Evolutionary conservation across 2,797 vertebrate genomes (phyloP), one percentile per base, ranked within the genome.

Genomic region (Crenichthys baileyi): DNA sequence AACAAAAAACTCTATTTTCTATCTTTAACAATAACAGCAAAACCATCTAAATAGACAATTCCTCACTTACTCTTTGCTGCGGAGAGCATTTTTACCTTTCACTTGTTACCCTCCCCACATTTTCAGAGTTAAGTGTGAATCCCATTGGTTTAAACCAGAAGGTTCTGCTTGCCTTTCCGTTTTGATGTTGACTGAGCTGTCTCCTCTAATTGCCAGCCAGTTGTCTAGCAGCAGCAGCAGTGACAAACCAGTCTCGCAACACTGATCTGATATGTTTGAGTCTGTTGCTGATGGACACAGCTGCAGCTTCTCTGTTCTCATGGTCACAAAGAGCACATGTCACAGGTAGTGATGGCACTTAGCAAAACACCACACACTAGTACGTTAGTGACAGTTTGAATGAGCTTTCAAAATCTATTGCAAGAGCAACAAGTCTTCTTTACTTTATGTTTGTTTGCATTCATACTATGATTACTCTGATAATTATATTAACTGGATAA

Each of bases 111-210:
- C 84, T 78, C 79, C 84, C 67, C 72, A 70, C 68, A 55, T 73
- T 0, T 11, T 58, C 56, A 79, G 85, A 85, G 90, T 91, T 90
- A 81, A 1, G 61, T 82, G 85, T 88, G 6, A 89, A 85, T 87
- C 90, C 83, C 76, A 72, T 60, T 75, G 78, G 86, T 82, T 86
- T 89, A 63, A 93, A 84, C 72, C 46, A 72, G 83, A 80, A 65
- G 78, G 83, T 74, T 76, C 79, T 41, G 50, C 76, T 88, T 81
- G 76, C 80, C 78, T 88, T 82, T 44, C 78, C 36, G 12, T 78
- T 83, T 81, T 83, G 88, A 79, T 61, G 73, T 84, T 70, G 80
- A 84, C 88, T 90, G 90, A 93, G 88, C 93, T 91, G 91, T 90
- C 85, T 81, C 29, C 36, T 87, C 79, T 76, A 93, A 93, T 92